Evolutionary conservation across 2,888 invertebrate species (phyloP), one percentile per base, ranked within the genome.

Genomic region (Lutraria lutraria): DNA sequence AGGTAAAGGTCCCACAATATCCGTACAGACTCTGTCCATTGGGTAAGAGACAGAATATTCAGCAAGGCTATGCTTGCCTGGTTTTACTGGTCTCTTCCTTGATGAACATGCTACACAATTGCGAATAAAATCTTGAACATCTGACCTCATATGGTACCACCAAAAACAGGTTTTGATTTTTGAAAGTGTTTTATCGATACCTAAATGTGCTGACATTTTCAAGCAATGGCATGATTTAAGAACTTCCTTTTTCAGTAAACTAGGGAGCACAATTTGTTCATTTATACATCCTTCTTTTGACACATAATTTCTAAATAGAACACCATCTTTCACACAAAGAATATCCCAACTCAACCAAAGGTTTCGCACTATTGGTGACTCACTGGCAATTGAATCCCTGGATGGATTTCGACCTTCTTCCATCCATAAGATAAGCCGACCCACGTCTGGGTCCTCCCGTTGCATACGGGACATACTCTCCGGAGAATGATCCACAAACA

Each of bases 1-100:
- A 0, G 89, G 89, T 25, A 93, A 85, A 81, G 88, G 88, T 16
- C 93, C 91, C 10, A 92, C 56, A 15, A 93, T 83, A 86, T 93
- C 92, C 8, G 90, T 88, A 13, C 88, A 68, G 0, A 93, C 43
- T 52, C 91, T 84, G 53, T 94, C 89, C 86, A 93, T 91, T 19
- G 94, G 93, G 15, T 54, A 31, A 34, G 79, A 76, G 8, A 87
- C 89, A 25, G 81, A 53, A 68, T 89, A 89, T 76, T 85, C 72
- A 13, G 25, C 25, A 54, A 87, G 54, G 16, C 81, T 83, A 21
- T 53, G 54, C 19, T 72, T 84, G 19, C 87, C 79, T 43, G 79
- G 84, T 83, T 72, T 68, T 29, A 34, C 31, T 6, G 89, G 85
- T 56, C 87, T 53, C 60, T 89, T 89, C 0, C 87, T 21, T 31